Evolutionary conservation across 64 coral and sea anemone genomes (phyloP), one percentile per base, ranked within the genome.

Genomic region (Platygyra sinensis): DNA sequence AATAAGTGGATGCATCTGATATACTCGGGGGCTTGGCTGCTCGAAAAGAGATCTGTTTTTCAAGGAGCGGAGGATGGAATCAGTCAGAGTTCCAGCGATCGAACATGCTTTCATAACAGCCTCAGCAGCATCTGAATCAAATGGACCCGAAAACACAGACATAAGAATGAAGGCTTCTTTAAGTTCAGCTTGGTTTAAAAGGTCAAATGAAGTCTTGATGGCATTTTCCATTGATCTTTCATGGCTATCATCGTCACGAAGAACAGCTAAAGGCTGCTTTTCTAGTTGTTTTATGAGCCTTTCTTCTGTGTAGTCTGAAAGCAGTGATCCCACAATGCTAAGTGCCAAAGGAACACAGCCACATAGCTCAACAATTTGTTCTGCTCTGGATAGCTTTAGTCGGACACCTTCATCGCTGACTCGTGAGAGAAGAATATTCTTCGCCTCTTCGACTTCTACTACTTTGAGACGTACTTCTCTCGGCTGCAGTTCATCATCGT

Each of bases 321-420:
- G 80, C 42, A 91, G 80, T 30, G 89, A 49, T 22, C 89, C 71
- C 12, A 83, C 71, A 7, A 91, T 79, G 64, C 79, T 64, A 1
- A 91, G 89, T 15, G 89, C 80, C 59, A 91, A 63, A 14, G 89
- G 89, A 20, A 84, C 80, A 76, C 61, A 10, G 50, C 80, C 89
- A 36, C 89, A 91, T 54, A 91, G 89, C 17, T 91, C 59, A 30
- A 76, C 22, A 10, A 74, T 30, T 17, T 62, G 11, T 5, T 84
- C 54, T 7, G 72, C 19, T 28, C 15, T 32, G n/a, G 5, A 62
- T 52, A 57, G 38, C 20, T 60, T 30, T 14, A 63, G 12, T 31
- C 49, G 52, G 10, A 60, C 16, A 0, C 32, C 71, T 30, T 18
- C 29, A 10, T 59, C 32, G n/a, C n/a, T n/a, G n/a, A n/a, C n/a